Percentiles rank a stretch among this genome's conserved stretches.
These are phyloP conservation scores for Xerus inauris DNA, from an alignment of 2,113 vertebrate species.

Conservation along the genomic window DNA sequence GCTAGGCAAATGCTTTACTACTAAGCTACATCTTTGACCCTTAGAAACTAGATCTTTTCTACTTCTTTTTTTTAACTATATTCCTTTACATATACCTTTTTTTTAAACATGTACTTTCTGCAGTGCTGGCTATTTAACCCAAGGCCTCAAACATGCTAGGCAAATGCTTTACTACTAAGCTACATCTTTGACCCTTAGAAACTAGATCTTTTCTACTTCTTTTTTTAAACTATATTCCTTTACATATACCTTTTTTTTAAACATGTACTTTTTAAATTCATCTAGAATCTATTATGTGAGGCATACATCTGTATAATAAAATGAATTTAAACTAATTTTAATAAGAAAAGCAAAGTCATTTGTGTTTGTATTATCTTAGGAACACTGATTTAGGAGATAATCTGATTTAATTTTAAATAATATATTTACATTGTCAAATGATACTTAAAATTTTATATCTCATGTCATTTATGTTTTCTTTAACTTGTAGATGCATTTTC, in stretches of 20 bases:
- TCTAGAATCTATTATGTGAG: constrained; percentile 8
- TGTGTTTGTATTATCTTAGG: constrained; percentile 3
- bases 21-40: background rate
- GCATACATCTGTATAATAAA: background rate
- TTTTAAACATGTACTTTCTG: too few species aligned
- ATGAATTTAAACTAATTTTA: background rate
- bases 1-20: background rate
- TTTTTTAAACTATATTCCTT: background rate
- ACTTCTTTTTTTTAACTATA: background rate
- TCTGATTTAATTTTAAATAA: constrained; percentile 57
- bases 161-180: background rate
- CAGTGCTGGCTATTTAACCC: background rate
- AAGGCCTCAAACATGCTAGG: background rate
- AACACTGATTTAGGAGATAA: background rate
- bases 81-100: background rate
- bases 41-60: constrained; percentile 43
- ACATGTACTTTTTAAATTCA: constrained; percentile 17
- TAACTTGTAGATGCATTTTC: constrained; percentile 88
- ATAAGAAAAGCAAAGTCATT: background rate
- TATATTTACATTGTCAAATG: constrained; percentile 17
- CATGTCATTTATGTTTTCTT: constrained; percentile 54
- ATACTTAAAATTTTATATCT: constrained; percentile 44
- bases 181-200: background rate
- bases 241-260: too few species aligned
- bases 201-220: background rate